Percentiles rank a stretch among this genome's conserved stretches.
Conservation (phyloP, 2,888 invertebrate species). For the Chrysolina oricalcia region DNA sequence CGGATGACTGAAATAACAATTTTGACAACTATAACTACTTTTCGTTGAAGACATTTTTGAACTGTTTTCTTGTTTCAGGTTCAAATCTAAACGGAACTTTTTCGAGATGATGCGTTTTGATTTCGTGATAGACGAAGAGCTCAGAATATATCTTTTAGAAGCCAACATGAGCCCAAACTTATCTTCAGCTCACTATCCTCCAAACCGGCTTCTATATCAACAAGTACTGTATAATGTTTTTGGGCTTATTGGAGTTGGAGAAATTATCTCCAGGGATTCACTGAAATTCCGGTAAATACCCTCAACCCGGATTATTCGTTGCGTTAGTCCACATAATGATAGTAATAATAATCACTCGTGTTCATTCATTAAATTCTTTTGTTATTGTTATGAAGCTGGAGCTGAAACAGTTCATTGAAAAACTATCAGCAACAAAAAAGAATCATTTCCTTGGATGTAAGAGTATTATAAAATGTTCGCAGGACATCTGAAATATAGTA, state of each 20-base stretch:
- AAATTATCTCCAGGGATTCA: slow-evolving; percentile 71
- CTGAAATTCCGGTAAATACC: slow-evolving; percentile 69
- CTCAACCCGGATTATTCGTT: no score
- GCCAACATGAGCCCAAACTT: slow-evolving; percentile 99
- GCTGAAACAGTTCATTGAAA: no score
- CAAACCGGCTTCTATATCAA: slow-evolving; percentile 90
- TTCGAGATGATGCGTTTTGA: slow-evolving; percentile 98
- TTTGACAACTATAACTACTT: no score
- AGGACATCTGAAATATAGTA: neutral
- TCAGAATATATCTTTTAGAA: slow-evolving; percentile 92
- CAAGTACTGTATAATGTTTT: slow-evolving; percentile 92
- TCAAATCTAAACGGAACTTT: slow-evolving; percentile 79
- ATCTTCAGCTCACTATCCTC: slow-evolving; percentile 93
- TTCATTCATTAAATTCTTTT: neutral
- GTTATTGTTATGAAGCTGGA: no score
- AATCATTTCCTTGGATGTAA: no score
- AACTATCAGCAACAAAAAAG: no score
- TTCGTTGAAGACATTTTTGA: neutral
- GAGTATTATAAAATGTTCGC: neutral
- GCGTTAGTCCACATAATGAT: no score
- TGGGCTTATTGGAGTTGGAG: slow-evolving; percentile 84
- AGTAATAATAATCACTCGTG: neutral
- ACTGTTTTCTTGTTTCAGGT: slow-evolving; percentile 60
- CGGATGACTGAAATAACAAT: no score
- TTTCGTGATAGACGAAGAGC: slow-evolving; percentile 89